These are phyloP conservation scores for Epinotia demarniana DNA, from an alignment of 2,888 invertebrate genomes.

Conservation along the genomic window DNA sequence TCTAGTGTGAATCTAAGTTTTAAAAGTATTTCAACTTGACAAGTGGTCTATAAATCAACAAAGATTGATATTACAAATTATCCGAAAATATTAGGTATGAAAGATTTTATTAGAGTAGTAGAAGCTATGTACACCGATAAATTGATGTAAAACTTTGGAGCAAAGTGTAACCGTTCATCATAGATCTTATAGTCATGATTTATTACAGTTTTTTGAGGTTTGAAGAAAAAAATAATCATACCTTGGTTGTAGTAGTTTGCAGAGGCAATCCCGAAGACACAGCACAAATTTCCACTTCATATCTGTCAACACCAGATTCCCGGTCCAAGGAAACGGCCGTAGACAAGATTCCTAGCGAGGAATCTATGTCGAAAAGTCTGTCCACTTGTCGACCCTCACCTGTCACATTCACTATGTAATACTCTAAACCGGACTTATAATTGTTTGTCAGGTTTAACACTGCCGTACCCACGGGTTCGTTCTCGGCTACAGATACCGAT, in stretches of 20 bases:
- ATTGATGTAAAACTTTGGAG: background rate
- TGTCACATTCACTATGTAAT: slow-evolving; percentile 95
- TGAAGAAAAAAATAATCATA: slow-evolving; percentile 70
- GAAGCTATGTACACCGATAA: background rate
- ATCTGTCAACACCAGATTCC: slow-evolving; percentile 92
- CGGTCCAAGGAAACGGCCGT: slow-evolving; percentile 93
- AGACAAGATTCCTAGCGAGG: slow-evolving; percentile 93
- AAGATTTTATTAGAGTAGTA: too few relatives aligned
- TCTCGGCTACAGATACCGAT: slow-evolving; percentile 93
- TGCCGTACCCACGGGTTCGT: slow-evolving; percentile 94
- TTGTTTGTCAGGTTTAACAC: slow-evolving; percentile 92
- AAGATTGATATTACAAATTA: too few relatives aligned
- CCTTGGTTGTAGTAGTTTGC: slow-evolving; percentile 93
- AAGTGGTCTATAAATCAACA: too few relatives aligned
- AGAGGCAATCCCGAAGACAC: slow-evolving; percentile 90
- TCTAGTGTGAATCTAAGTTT: slow-evolving; percentile 16
- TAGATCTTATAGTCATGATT: too few relatives aligned
- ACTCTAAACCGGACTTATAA: slow-evolving; percentile 89
- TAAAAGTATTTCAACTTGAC: background rate
- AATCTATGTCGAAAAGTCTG: slow-evolving; percentile 95
- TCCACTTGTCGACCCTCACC: slow-evolving; percentile 91
- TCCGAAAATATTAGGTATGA: too few relatives aligned
- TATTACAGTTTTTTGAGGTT: too few relatives aligned
- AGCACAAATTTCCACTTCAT: slow-evolving; percentile 94
- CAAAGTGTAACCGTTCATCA: background rate